A percentile compares a stretch with the other conserved stretches of the same genome.
Conservation (phyloP, 2,888 invertebrate genomes). For the Philereme vetulata region DNA sequence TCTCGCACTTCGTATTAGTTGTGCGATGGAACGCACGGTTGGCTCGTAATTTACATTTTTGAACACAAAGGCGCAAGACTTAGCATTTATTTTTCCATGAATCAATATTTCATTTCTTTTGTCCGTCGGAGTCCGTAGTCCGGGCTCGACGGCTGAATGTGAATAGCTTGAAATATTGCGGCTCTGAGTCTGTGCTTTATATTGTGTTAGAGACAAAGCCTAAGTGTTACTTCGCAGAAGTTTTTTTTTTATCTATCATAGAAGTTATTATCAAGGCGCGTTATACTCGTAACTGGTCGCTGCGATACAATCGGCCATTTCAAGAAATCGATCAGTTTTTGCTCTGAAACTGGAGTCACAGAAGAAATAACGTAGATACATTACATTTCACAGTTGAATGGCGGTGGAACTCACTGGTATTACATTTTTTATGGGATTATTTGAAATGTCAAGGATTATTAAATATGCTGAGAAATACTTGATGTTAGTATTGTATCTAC, state of each 20-base stretch:
- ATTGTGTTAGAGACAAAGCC: constrained; percentile 34
- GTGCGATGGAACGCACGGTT: constrained; percentile 22
- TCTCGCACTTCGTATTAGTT: constrained; percentile 29
- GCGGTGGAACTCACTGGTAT: no score
- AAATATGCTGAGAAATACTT: no score
- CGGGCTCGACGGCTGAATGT: constrained; percentile 27
- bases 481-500: no score
- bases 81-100: constrained; percentile 36
- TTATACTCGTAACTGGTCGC: constrained; percentile 13
- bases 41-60: constrained; percentile 33
- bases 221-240: constrained; percentile 13
- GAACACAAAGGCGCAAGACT: constrained; percentile 23
- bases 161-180: constrained; percentile 40
- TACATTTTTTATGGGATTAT: no score
- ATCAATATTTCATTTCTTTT: constrained; percentile 49
- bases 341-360: neutral
- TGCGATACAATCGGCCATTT: constrained; percentile 17
- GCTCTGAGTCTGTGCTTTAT: neutral
- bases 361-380: neutral
- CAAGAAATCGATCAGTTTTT: constrained; percentile 14
- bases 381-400: no score
- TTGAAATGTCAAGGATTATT: no score
- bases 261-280: constrained; percentile 22
- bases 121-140: constrained; percentile 27
- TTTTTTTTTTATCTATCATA: constrained; percentile 12